These are phyloP conservation scores for Oligia fasciuncula DNA, from an alignment of 2,888 invertebrate genomes.

Conservation along the genomic window DNA sequence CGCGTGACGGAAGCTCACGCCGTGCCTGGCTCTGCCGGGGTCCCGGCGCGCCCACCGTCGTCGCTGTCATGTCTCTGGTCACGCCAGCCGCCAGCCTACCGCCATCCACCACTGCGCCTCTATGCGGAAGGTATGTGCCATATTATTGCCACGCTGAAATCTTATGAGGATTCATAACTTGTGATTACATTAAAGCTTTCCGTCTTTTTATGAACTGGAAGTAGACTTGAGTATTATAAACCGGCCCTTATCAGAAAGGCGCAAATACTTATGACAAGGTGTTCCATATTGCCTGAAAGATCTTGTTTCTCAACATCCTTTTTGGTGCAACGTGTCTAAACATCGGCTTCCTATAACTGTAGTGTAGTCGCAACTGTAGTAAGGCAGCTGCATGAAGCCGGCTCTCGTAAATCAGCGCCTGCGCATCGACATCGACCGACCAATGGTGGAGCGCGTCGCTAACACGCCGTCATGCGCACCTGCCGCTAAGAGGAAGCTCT, in stretches of 20 bases:
- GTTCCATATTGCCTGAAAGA: conserved; percentile 56
- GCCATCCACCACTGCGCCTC: conserved; percentile 51
- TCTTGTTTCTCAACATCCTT: conserved; percentile 76
- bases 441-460: conserved; percentile 74
- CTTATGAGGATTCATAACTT: conserved; percentile 31
- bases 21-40: conserved; percentile 82
- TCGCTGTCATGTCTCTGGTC: conserved; percentile 85
- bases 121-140: conserved; percentile 64
- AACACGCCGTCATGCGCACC: conserved; percentile 79
- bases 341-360: conserved; percentile 79
- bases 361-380: conserved; percentile 66
- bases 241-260: conserved; percentile 28
- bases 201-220: neutral
- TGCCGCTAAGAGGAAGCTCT: conserved; percentile 84
- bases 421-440: conserved; percentile 73
- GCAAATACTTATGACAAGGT: conserved; percentile 52
- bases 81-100: conserved; percentile 81
- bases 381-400: conserved; percentile 80
- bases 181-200: neutral
- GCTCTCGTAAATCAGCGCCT: conserved; percentile 79
- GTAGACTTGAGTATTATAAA: neutral
- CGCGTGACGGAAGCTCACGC: conserved; percentile 81
- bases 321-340: conserved; percentile 77
- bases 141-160: conserved; percentile 35
- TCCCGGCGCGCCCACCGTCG: conserved; percentile 76